Conservation (phyloP, 2,888 invertebrate species). For the Phytoseiulus persimilis region DNA sequence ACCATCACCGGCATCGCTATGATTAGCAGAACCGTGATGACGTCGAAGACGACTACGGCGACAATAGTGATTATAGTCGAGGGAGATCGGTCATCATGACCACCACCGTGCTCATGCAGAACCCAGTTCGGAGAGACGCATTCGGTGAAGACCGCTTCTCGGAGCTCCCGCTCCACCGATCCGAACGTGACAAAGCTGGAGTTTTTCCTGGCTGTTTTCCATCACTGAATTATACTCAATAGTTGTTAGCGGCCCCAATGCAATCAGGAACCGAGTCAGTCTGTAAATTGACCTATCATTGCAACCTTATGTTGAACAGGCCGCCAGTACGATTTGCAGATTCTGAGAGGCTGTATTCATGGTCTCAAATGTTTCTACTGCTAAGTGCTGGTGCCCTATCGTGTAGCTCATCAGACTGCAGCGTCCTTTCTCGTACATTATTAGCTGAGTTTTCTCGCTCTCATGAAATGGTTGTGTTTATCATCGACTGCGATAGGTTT, state of each 20-base stretch:
- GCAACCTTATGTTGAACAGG: background rate
- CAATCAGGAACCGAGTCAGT: background rate
- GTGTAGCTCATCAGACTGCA: background rate
- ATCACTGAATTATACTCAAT: background rate
- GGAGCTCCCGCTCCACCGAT: background rate
- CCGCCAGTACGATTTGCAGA: too few species aligned
- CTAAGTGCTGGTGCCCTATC: too few species aligned
- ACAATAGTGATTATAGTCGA: background rate
- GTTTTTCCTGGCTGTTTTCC: background rate
- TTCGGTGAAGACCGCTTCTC: background rate
- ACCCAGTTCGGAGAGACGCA: background rate
- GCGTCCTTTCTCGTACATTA: background rate
- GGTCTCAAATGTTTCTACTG: too few species aligned
- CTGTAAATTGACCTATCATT: background rate
- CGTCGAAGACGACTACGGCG: background rate
- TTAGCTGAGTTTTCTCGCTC: background rate
- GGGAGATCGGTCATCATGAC: background rate
- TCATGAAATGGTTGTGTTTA: background rate
- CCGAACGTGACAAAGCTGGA: background rate
- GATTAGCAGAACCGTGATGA: background rate
- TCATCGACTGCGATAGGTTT: background rate
- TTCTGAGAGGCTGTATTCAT: too few species aligned
- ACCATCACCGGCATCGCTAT: background rate
- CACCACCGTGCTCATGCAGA: background rate
- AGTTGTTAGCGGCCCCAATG: background rate